These are phyloP conservation scores for Capreolus pygargus DNA, from an alignment of 2,113 vertebrate species.

Conservation along the genomic window DNA sequence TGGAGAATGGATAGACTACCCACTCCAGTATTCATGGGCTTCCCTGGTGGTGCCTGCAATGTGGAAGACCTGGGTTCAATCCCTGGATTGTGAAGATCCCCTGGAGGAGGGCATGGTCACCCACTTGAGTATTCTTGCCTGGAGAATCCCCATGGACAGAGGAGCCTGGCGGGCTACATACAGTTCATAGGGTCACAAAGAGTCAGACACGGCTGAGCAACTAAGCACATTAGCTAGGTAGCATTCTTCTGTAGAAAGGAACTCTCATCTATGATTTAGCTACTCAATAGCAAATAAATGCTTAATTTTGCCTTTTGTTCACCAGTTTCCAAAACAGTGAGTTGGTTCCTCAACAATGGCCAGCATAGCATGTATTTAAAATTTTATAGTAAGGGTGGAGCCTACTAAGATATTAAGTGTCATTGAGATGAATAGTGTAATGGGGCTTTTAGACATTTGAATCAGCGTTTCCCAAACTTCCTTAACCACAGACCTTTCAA, in stretches of 20 bases:
- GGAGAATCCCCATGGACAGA: background rate
- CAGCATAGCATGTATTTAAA: background rate
- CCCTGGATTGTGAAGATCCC: background rate
- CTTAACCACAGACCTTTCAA: background rate
- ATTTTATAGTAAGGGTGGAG: background rate
- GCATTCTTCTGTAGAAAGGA: background rate
- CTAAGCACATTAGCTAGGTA: background rate
- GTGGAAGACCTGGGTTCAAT: background rate
- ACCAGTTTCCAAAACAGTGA: background rate
- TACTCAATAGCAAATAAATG: background rate
- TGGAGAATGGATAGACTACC: background rate
- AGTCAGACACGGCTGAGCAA: background rate
- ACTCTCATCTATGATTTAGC: background rate
- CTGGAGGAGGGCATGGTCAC: background rate
- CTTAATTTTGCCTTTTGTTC: background rate
- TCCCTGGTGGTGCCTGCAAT: background rate
- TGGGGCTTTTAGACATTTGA: background rate
- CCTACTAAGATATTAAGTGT: background rate
- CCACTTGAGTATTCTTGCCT: background rate
- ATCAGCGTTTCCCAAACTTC: background rate
- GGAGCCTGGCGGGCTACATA: background rate
- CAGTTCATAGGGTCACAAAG: background rate
- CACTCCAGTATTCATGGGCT: background rate
- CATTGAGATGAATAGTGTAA: background rate
- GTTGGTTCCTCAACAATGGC: background rate